Percentiles rank a stretch among this genome's conserved stretches.
Conservation (phyloP, 2,113 vertebrate genomes). For the Silurus glanis region DNA sequence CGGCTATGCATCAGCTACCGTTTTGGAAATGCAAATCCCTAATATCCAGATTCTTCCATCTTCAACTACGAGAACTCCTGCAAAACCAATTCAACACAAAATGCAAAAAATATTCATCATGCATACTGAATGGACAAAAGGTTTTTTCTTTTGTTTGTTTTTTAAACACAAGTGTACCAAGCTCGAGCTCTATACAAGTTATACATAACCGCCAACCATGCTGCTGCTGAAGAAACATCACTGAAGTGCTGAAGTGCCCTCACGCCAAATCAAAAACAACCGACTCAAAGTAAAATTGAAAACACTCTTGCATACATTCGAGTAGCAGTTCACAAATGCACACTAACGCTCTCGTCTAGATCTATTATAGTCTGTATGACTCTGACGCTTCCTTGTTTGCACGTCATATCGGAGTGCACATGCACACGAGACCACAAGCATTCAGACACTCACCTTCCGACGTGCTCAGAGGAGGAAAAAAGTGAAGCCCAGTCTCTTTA, state of each 20-base stretch:
- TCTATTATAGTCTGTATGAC: neutral
- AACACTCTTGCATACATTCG: neutral
- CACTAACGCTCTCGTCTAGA: neutral
- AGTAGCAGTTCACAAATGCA: neutral
- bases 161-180: neutral
- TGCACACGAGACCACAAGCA: neutral
- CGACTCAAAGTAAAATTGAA: neutral
- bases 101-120: neutral
- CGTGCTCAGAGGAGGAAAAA: conserved; percentile 30
- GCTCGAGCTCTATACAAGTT: neutral
- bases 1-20: too few species aligned
- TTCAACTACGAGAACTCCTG: neutral
- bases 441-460: conserved; percentile 34
- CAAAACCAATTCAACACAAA: neutral
- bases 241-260: neutral
- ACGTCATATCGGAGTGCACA: neutral
- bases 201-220: neutral
- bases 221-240: neutral
- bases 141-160: neutral
- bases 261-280: neutral
- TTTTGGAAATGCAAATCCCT: neutral
- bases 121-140: neutral
- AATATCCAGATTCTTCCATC: neutral
- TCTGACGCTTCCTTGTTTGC: neutral
- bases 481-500: conserved; percentile 23